These are phyloP conservation scores for Triplophysa yarkandensis DNA, from an alignment of 2,797 vertebrate species.

Conservation along the genomic window DNA sequence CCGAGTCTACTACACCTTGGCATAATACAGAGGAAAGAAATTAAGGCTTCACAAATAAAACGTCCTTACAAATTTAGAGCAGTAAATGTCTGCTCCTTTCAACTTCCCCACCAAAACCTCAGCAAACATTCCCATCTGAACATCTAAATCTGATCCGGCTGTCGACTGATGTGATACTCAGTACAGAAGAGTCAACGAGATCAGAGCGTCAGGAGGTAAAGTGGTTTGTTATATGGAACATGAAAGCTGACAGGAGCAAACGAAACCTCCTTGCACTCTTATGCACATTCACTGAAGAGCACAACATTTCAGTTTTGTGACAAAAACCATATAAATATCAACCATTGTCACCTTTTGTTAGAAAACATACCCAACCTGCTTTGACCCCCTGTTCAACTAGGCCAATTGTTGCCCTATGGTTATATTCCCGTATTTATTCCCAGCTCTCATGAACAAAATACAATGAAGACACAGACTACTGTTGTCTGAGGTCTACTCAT, in stretches of 20 bases:
- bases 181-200: not conserved
- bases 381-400: not conserved
- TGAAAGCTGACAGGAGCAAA: conserved; percentile 15
- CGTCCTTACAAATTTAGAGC: not conserved
- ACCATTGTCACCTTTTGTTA: not conserved
- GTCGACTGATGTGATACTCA: not conserved
- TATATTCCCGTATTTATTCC: not conserved
- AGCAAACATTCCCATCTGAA: conserved; percentile 10
- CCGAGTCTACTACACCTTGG: not conserved
- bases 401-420: not conserved
- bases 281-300: not conserved
- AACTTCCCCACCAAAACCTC: not conserved
- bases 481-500: conserved; percentile 47
- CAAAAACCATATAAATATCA: conserved; percentile 6
- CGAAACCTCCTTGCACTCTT: conserved; percentile 36
- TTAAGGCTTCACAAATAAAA: not conserved
- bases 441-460: conserved; percentile 46
- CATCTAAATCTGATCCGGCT: not conserved
- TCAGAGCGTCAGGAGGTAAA: not conserved
- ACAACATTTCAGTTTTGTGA: conserved; percentile 1
- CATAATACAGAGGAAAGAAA: not conserved
- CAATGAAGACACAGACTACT: conserved; percentile 42
- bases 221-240: conserved; percentile 27
- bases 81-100: not conserved
- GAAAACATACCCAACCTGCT: not conserved